Conservation (phyloP, 2,113 vertebrate species). For the Oostethus manadensis region DNA sequence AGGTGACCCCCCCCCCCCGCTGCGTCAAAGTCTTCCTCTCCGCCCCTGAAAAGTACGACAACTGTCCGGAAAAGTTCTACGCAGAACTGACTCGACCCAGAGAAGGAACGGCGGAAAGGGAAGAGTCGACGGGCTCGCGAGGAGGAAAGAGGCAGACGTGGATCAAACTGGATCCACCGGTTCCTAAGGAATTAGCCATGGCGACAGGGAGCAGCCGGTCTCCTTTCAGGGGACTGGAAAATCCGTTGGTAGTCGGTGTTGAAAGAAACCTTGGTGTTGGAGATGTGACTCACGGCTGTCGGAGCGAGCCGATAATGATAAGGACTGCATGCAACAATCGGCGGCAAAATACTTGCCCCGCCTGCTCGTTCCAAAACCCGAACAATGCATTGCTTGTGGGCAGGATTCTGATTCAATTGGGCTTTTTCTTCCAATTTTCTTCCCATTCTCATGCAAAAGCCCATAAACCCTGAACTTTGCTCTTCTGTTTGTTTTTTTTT, state of each 20-base stretch:
- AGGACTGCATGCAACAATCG: not conserved
- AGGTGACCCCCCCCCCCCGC: conserved; percentile 35
- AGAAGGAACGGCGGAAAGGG: conserved; percentile 28
- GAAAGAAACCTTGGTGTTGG: not conserved
- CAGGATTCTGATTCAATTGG: not conserved
- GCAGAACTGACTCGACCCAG: conserved; percentile 1
- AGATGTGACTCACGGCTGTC: not conserved
- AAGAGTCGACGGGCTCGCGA: conserved; percentile 52
- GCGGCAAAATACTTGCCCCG: not conserved
- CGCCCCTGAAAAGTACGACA: conserved; percentile 57
- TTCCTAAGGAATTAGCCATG: conserved; percentile 84
- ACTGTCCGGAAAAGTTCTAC: conserved; percentile 24
- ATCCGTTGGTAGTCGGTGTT: conserved; percentile 2
- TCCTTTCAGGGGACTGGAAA: conserved; percentile 35
- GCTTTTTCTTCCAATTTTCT: not conserved
- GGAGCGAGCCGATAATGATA: not conserved
- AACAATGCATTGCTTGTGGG: too few relatives aligned
- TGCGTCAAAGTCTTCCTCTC: conserved; percentile 59
- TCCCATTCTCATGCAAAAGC: not conserved
- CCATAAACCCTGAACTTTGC: too few relatives aligned
- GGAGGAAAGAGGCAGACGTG: conserved; percentile 62
- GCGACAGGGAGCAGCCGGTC: conserved; percentile 71
- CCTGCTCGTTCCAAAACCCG: not conserved
- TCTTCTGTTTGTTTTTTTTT: conserved; percentile 7
- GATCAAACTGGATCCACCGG: conserved; percentile 98